Base-by-base conservation (phyloP, 2,113 vertebrate genomes). In the Coracopsis vasa region DNA sequence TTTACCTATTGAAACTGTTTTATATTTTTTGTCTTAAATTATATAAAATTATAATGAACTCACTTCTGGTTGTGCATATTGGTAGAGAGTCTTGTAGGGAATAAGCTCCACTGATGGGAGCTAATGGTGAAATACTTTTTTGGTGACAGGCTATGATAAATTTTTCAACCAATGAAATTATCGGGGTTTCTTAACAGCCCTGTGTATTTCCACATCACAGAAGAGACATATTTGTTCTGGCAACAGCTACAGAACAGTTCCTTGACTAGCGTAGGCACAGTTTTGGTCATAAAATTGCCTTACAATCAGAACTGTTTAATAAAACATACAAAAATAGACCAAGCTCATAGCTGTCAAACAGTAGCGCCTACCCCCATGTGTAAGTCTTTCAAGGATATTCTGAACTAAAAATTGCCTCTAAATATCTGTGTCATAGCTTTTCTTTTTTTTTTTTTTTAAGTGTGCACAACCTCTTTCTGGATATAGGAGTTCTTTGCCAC, bases 1-100 rank as follows among this genome's bases (percentile, higher is more conserved):
- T 19, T 74, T 70, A 28, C n/a, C 6, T 54, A 12, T 37, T 67
- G 7, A 80, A 83, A 89, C 62, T 1, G 64, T 19, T 6, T 81
- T 78, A n/a, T 8, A n/a, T 9, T 42, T 15, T 53, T 65, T 79
- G 37, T 41, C 9, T 33, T 42, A 79, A 74, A 45, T 51, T 66
- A 16, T 29, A 70, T 35, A 41, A 53, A 70, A 61, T 45, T 17
- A 45, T 54, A 61, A 48, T 21, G 18, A 81, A 66, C 8, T 47
- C 0, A 0, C 0, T 41, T 73, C 13, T 25, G 56, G 21, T 48
- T 64, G 14, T 73, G 7, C 25, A 24, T 39, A 62, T 24, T 24
- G 21, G 14, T 47, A 51, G 33, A 33, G 24, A 35, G 39, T 58
- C 24, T 74, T 58, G 13, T 2, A 45, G 31, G 19, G 11, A 71